Evolutionary conservation across 2,888 invertebrate species (phyloP).

Genomic region (Apodemia zela): DNA sequence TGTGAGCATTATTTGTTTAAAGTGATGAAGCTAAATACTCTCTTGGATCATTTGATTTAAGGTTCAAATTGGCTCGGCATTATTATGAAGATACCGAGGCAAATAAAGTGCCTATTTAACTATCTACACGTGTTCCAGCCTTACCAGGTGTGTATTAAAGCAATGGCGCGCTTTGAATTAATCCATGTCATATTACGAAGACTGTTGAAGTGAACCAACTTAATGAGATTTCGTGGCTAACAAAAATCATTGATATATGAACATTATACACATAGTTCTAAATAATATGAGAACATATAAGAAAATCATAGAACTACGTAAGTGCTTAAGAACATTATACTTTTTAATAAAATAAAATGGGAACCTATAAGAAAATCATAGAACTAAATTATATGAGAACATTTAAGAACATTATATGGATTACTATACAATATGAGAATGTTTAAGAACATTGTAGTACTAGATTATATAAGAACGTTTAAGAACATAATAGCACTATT

Average conservation of each 20-base stretch:
- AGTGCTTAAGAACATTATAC: too few species aligned
- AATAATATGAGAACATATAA: neutral
- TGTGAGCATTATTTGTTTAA: constrained; percentile 38
- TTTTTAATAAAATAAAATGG: too few species aligned
- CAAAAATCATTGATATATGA: constrained; percentile 25
- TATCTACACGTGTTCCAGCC: constrained; percentile 29
- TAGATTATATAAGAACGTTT: too few species aligned
- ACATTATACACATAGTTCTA: neutral
- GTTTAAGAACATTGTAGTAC: too few species aligned
- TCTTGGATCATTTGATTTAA: constrained; percentile 28
- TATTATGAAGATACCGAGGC: constrained; percentile 27
- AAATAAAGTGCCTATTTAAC: constrained; percentile 34
- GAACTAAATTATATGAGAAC: too few species aligned
- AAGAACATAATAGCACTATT: too few species aligned
- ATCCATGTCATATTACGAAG: constrained; percentile 39
- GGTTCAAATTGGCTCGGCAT: constrained; percentile 29
- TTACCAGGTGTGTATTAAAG: constrained; percentile 43
- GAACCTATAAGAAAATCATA: too few species aligned
- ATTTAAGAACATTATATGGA: too few species aligned
- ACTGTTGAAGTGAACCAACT: constrained; percentile 33
- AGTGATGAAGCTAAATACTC: constrained; percentile 23
- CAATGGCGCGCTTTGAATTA: constrained; percentile 39
- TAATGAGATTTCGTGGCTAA: constrained; percentile 33
- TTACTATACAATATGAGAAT: too few species aligned
- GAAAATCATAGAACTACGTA: too few species aligned